phyloP scores from a whole-genome alignment of 2,888 invertebrate genomes.

The Cosmia trapezina region DNA sequence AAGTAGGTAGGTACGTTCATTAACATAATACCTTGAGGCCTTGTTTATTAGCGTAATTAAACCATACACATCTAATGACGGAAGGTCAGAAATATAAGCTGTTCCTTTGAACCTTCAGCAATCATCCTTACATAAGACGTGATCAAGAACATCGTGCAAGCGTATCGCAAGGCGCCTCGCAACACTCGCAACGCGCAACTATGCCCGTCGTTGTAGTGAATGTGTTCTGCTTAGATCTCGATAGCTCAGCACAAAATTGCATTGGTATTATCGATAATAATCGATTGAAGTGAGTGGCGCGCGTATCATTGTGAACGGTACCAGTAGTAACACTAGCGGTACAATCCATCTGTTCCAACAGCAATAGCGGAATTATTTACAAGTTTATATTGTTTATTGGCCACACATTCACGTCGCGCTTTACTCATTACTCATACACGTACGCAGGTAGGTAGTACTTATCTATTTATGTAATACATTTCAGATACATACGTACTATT shows the following conservation, averaged over 20 bases:
- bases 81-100: conserved; percentile 25
- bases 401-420: conserved; percentile 60
- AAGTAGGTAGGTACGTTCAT: not conserved
- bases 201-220: conserved; percentile 38
- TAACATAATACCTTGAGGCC: not conserved
- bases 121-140: conserved; percentile 53
- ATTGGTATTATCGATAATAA: conserved; percentile 79
- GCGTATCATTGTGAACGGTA: conserved; percentile 80
- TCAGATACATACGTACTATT: conserved; percentile 11
- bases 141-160: conserved; percentile 50
- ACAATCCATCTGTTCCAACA: conserved; percentile 80
- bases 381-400: conserved; percentile 64
- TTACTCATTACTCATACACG: conserved; percentile 56
- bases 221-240: conserved; percentile 65
- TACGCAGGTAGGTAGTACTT: conserved; percentile 27
- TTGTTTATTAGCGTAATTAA: conserved; percentile 12
- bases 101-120: conserved; percentile 53
- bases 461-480: conserved; percentile 18
- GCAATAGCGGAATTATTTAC: conserved; percentile 66
- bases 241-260: conserved; percentile 74
- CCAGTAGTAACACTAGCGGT: conserved; percentile 83
- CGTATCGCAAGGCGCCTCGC: conserved; percentile 16
- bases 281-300: conserved; percentile 75
- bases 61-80: conserved; percentile 6
- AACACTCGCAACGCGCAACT: conserved; percentile 1